These are phyloP conservation scores for Sarcophaga carnaria DNA, from an alignment of 2,888 invertebrate genomes.

Conservation along the genomic window DNA sequence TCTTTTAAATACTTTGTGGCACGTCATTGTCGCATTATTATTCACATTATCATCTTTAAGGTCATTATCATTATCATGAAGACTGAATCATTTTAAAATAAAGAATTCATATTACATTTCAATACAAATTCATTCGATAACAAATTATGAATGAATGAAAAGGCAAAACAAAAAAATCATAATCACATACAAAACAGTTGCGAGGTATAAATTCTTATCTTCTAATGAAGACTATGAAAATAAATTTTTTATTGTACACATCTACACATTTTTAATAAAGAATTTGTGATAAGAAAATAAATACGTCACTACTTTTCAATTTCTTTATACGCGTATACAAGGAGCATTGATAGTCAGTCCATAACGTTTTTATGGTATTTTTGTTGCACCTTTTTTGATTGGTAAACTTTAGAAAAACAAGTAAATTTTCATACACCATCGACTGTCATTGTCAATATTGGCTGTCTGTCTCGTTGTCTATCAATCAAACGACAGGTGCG, in stretches of 20 bases:
- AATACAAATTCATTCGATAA: background rate
- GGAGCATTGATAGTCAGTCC: too few species aligned
- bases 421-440: background rate
- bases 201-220: background rate
- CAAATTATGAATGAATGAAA: slow-evolving; percentile 21
- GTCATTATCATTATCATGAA: background rate
- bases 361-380: background rate
- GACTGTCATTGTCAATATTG: background rate
- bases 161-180: background rate
- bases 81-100: background rate
- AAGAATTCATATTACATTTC: background rate
- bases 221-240: background rate
- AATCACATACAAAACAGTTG: background rate
- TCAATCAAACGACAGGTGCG: background rate
- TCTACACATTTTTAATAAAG: background rate
- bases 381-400: background rate
- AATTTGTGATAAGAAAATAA: slow-evolving; percentile 1
- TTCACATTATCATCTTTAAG: background rate
- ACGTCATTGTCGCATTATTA: slow-evolving; percentile 20
- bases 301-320: background rate
- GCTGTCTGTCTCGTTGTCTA: background rate
- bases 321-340: background rate
- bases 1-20: slow-evolving; percentile 37
- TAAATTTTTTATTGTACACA: too few species aligned
- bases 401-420: background rate